Evolutionary conservation across 2,888 invertebrate species (phyloP).

Genomic region (Acanthoscelides obtectus): DNA sequence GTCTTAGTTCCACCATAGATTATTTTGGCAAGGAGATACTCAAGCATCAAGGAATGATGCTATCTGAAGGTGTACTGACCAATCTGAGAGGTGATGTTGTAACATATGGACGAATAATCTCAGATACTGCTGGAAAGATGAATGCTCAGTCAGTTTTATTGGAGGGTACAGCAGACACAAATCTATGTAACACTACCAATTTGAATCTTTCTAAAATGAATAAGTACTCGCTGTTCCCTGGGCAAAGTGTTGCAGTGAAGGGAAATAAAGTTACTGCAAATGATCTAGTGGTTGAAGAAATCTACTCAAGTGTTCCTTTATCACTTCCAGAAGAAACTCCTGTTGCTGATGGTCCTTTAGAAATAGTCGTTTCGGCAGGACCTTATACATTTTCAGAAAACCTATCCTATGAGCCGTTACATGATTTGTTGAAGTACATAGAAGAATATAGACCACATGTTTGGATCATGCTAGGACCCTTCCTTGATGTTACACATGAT

Average conservation of each 20-base stretch:
- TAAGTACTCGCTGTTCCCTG: constrained; percentile 70
- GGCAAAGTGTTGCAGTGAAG: constrained; percentile 71
- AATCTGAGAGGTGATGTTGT: constrained; percentile 28
- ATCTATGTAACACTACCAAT: constrained; percentile 39
- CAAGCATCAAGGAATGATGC: constrained; percentile 36
- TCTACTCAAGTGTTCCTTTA: neutral
- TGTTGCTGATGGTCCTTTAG: constrained; percentile 41
- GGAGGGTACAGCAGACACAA: constrained; percentile 59
- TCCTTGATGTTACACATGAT: constrained; percentile 62
- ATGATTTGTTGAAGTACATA: constrained; percentile 68
- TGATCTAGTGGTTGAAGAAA: neutral
- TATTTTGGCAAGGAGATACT: constrained; percentile 37
- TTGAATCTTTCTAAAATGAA: constrained; percentile 52
- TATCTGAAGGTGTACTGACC: constrained; percentile 19
- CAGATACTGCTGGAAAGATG: constrained; percentile 68
- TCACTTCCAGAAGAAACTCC: neutral
- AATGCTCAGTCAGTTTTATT: constrained; percentile 66
- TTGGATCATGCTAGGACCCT: constrained; percentile 79
- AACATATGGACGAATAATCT: constrained; percentile 67
- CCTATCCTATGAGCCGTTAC: constrained; percentile 73
- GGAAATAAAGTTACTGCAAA: constrained; percentile 59
- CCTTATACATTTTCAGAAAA: constrained; percentile 79
- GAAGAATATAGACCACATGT: constrained; percentile 69
- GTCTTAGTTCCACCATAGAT: constrained; percentile 45
- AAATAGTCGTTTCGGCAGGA: constrained; percentile 73